Evolutionary conservation across 2,797 vertebrate genomes (phyloP).

Genomic region (Podarcis lilfordi): DNA sequence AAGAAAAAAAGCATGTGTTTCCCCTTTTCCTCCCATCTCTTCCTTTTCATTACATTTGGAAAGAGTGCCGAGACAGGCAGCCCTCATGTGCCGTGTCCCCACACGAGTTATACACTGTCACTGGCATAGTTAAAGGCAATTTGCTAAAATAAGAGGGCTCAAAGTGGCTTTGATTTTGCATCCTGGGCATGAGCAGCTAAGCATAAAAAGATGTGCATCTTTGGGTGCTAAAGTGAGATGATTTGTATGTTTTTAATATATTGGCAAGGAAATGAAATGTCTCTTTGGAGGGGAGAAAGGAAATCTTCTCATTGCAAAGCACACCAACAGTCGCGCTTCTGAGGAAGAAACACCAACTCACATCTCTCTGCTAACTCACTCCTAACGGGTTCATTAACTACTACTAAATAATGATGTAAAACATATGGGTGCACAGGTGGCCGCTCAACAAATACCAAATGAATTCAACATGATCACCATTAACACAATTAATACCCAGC

Average conservation of each 20-base stretch:
- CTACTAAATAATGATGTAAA: constrained; percentile 79
- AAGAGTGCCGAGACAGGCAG: constrained; percentile 20
- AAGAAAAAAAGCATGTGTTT: constrained; percentile 39
- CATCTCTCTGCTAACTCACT: constrained; percentile 63
- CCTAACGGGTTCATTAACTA: constrained; percentile 78
- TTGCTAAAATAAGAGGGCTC: constrained; percentile 39
- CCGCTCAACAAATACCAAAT: constrained; percentile 79
- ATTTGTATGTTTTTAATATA: constrained; percentile 47
- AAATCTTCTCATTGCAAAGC: constrained; percentile 66
- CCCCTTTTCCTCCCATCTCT: constrained; percentile 48
- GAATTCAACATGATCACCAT: constrained; percentile 79
- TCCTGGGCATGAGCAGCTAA: constrained; percentile 18
- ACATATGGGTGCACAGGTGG: constrained; percentile 79
- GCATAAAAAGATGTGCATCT: neutral
- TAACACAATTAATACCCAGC: constrained; percentile 80
- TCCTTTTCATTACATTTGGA: constrained; percentile 24
- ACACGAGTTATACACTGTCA: neutral
- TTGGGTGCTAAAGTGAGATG: constrained; percentile 43
- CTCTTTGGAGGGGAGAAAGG: constrained; percentile 40
- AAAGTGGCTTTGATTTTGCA: constrained; percentile 36
- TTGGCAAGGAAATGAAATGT: constrained; percentile 57
- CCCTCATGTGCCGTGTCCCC: neutral
- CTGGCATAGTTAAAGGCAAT: neutral
- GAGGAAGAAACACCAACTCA: constrained; percentile 51
- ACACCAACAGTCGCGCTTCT: constrained; percentile 57